A percentile compares a stretch with the other conserved stretches of the same genome.
Evolutionary conservation across 2,113 vertebrate species (phyloP).

Genomic region (Macquaria australasica): DNA sequence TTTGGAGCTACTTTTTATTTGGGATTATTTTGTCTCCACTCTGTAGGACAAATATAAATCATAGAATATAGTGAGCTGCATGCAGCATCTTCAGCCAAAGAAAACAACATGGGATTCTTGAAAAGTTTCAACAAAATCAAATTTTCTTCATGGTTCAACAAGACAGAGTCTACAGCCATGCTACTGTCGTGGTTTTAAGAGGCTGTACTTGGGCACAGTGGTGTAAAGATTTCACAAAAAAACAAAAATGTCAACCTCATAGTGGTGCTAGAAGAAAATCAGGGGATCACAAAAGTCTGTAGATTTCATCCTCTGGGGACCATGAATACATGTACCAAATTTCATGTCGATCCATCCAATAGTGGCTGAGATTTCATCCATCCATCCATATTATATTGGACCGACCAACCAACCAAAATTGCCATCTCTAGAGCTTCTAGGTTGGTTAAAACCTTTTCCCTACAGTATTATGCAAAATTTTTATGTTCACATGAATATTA

Average conservation of each 20-base stretch:
- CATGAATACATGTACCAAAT: not conserved
- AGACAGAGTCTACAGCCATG: not conserved
- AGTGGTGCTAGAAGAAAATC: not conserved
- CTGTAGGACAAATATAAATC: not conserved
- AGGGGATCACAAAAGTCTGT: not conserved
- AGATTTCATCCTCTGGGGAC: accelerated
- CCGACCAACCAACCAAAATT: not conserved
- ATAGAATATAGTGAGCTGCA: not conserved
- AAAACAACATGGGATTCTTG: not conserved
- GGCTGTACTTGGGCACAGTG: not conserved
- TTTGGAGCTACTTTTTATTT: not conserved
- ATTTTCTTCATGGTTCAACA: not conserved
- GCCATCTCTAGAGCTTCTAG: not conserved
- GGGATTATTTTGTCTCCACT: slow-evolving; percentile 4
- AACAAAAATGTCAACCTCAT: not conserved
- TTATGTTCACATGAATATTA: slow-evolving; percentile 25
- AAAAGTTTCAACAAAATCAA: not conserved
- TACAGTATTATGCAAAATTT: not conserved
- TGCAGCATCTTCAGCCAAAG: not conserved
- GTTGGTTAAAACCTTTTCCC: not conserved
- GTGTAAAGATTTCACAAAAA: not conserved
- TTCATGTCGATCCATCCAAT: not conserved
- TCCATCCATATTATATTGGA: too few relatives aligned
- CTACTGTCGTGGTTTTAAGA: not conserved
- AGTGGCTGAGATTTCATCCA: not conserved